These are phyloP conservation scores for Andrena cerasifolii DNA, from an alignment of 1,140 invertebrate genomes.

Conservation along the genomic window DNA sequence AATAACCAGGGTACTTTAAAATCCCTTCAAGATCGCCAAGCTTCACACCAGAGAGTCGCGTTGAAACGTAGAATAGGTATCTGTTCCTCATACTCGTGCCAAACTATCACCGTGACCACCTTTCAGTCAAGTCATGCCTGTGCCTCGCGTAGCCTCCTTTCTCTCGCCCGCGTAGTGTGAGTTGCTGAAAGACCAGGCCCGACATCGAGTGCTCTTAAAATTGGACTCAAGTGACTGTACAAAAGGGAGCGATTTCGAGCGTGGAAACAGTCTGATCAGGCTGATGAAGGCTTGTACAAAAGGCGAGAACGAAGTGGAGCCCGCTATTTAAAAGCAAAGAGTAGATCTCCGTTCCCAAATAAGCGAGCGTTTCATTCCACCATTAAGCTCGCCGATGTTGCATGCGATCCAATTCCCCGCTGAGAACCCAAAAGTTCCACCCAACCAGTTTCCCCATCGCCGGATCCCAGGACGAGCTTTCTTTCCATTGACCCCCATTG, in stretches of 20 bases:
- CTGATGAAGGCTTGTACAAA: too few species aligned
- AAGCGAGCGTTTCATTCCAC: not conserved
- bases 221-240: not conserved
- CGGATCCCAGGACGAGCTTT: slow-evolving; percentile 10
- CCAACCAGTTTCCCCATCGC: slow-evolving; percentile 44
- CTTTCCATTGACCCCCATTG: slow-evolving; percentile 2
- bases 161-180: not conserved
- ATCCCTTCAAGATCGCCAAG: too few species aligned
- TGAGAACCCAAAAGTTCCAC: slow-evolving; percentile 42
- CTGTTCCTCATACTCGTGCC: not conserved
- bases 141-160: not conserved
- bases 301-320: not conserved
- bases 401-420: slow-evolving; percentile 18
- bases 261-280: not conserved
- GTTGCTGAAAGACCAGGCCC: not conserved
- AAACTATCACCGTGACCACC: not conserved
- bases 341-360: not conserved
- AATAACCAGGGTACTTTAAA: too few species aligned
- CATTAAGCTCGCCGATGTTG: not conserved
- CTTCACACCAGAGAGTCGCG: not conserved
- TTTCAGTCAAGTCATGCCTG: not conserved
- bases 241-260: not conserved
- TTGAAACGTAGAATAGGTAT: not conserved
- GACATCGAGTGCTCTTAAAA: not conserved
- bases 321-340: not conserved